Evolutionary conservation across 2,113 vertebrate species (phyloP).

Genomic region (Percopsis transmontana): DNA sequence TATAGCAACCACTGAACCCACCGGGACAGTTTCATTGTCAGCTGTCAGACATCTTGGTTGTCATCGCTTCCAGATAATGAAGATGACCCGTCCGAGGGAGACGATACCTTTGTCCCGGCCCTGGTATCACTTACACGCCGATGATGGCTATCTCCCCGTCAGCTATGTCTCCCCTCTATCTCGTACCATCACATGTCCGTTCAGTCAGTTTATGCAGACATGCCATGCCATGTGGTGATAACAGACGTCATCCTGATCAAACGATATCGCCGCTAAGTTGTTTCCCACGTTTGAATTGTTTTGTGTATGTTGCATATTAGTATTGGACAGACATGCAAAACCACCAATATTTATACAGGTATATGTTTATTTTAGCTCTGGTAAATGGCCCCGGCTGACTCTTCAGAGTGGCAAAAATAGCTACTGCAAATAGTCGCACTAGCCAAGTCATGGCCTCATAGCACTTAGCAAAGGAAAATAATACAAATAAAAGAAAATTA

Average conservation of each 20-base stretch:
- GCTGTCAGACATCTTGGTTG: slow-evolving; percentile 24
- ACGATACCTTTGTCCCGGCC: slow-evolving; percentile 19
- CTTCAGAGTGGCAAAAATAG: not conserved
- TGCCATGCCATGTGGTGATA: slow-evolving; percentile 30
- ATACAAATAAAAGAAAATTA: not conserved
- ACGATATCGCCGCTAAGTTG: slow-evolving; percentile 19
- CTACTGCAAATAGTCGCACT: slow-evolving; percentile 21
- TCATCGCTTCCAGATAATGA: slow-evolving; percentile 57
- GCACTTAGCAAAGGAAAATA: slow-evolving; percentile 1
- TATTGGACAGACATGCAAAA: slow-evolving; percentile 5
- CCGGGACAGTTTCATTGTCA: slow-evolving; percentile 14
- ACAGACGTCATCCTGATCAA: slow-evolving; percentile 55
- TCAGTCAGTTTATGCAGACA: slow-evolving; percentile 2
- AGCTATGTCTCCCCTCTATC: slow-evolving; percentile 54
- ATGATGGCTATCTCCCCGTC: slow-evolving; percentile 59
- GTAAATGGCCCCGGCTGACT: slow-evolving; percentile 8
- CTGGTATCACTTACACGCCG: slow-evolving; percentile 56
- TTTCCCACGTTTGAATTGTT: slow-evolving; percentile 25
- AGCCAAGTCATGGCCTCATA: not conserved
- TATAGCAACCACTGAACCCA: not conserved
- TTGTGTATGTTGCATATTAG: slow-evolving; percentile 30
- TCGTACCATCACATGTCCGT: not conserved
- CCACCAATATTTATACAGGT: slow-evolving; percentile 38
- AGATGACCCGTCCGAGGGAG: slow-evolving; percentile 52
- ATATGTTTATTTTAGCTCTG: not conserved